These are phyloP conservation scores for Neuroscelio doddi DNA, from an alignment of 2,888 invertebrate genomes.

Conservation along the genomic window DNA sequence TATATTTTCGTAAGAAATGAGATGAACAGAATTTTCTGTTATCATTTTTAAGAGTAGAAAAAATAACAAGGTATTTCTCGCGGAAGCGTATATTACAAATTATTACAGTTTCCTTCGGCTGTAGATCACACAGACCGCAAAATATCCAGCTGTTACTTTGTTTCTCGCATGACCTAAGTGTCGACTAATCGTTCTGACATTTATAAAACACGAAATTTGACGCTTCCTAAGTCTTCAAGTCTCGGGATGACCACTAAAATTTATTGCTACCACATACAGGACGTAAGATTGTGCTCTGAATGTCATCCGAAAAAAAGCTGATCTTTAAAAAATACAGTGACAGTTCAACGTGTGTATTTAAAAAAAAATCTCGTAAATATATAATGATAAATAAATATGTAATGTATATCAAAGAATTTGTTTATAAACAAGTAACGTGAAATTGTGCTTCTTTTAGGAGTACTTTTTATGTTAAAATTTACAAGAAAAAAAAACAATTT, in stretches of 20 bases:
- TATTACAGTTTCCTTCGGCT: background rate
- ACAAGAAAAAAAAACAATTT: no score
- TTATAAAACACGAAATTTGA: constrained; percentile 65
- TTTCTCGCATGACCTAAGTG: constrained; percentile 11
- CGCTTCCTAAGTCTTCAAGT: constrained; percentile 54
- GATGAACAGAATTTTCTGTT: constrained; percentile 4
- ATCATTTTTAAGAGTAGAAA: background rate
- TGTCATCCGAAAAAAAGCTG: no score
- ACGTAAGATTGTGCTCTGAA: constrained; percentile 17
- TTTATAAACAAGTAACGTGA: no score
- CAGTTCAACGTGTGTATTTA: no score
- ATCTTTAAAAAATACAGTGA: no score
- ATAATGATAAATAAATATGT: no score
- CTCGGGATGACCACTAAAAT: constrained; percentile 15
- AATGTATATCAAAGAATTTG: no score
- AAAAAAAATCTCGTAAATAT: no score
- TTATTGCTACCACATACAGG: constrained; percentile 7
- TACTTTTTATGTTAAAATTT: no score
- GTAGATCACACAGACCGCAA: constrained; percentile 50
- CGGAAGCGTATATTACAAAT: no score
- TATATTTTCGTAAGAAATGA: constrained; percentile 3
- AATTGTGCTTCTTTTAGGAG: no score
- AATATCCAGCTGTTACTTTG: constrained; percentile 46
- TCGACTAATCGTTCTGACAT: constrained; percentile 56
- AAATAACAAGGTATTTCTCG: no score